Conservation (phyloP, 2,797 vertebrate species). For the Acomys russatus region DNA sequence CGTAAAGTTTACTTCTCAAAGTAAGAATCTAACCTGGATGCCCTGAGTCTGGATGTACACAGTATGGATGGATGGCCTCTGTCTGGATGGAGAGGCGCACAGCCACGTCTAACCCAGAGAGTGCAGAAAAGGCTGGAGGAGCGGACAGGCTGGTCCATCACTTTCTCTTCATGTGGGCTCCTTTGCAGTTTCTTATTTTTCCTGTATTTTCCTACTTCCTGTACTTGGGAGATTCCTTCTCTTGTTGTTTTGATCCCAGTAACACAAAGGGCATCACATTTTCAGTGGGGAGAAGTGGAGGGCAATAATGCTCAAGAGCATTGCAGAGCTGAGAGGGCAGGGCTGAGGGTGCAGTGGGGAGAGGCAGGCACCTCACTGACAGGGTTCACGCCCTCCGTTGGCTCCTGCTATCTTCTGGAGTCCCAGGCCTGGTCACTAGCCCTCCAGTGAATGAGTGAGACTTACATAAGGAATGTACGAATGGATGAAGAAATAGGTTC, state of each 20-base stretch:
- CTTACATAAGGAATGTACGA: not conserved
- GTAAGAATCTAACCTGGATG: not conserved
- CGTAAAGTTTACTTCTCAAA: not conserved
- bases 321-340: too few species aligned
- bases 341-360: not conserved
- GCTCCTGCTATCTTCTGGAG: not conserved
- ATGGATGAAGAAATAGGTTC: not conserved
- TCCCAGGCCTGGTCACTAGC: not conserved
- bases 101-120: not conserved
- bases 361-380: not conserved
- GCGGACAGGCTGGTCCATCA: not conserved
- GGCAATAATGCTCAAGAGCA: accelerated
- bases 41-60: not conserved
- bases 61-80: not conserved
- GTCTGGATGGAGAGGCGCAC: too few species aligned
- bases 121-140: not conserved
- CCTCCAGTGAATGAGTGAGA: not conserved
- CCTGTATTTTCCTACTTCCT: too few species aligned
- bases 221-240: not conserved
- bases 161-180: not conserved
- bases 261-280: not conserved
- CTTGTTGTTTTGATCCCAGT: not conserved
- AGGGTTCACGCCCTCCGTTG: not conserved
- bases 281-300: not conserved
- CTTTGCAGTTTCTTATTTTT: not conserved